Percentiles rank a stretch among this genome's conserved stretches.
Conservation (phyloP, 2,113 vertebrate species). For the Tragelaphus imberbis region DNA sequence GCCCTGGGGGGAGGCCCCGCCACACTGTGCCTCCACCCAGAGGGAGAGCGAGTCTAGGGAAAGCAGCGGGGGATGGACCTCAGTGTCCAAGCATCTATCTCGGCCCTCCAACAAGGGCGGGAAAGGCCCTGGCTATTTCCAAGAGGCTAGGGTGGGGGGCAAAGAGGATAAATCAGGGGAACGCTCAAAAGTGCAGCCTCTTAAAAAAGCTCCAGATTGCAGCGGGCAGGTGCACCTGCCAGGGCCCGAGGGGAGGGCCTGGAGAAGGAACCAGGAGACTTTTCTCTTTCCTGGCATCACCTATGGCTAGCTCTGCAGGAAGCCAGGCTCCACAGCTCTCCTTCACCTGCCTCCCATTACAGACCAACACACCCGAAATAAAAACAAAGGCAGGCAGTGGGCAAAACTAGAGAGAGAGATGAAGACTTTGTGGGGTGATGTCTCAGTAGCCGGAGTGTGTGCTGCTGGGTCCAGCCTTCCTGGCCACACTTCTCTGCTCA, state of each 20-base stretch:
- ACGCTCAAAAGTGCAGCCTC: neutral
- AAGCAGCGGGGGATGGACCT: neutral
- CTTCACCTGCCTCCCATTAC: neutral
- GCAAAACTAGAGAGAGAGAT: conserved; percentile 67
- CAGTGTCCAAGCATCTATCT: neutral
- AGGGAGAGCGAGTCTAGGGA: neutral
- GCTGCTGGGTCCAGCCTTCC: neutral
- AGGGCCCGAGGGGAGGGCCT: neutral
- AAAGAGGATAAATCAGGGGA: neutral
- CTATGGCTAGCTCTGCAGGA: neutral
- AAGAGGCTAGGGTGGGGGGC: neutral
- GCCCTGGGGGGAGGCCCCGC: no score
- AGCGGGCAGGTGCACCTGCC: neutral
- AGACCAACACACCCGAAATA: neutral
- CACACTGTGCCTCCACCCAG: neutral
- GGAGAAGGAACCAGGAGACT: neutral
- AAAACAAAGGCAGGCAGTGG: conserved; percentile 20
- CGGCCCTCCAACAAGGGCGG: neutral
- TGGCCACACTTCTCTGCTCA: neutral
- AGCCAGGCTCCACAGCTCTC: neutral
- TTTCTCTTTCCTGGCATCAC: neutral
- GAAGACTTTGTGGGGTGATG: conserved; percentile 53
- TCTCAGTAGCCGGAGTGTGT: conserved; percentile 39
- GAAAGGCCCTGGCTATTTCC: neutral
- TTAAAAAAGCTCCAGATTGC: neutral